Evolutionary conservation across 2,113 vertebrate species (phyloP).

Genomic region (Sialia sialis): DNA sequence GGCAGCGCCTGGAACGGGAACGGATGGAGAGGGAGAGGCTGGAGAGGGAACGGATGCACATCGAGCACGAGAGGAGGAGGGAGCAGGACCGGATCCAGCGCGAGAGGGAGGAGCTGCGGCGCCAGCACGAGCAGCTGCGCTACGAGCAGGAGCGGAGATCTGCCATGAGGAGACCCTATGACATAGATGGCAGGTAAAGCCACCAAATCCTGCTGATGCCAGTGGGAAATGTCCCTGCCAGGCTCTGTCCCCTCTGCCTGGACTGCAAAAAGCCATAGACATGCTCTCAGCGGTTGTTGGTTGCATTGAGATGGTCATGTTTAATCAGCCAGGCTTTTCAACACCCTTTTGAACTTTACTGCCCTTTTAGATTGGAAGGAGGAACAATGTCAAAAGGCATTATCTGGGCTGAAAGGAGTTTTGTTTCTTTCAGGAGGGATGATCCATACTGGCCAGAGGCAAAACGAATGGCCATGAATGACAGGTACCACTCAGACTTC

Average conservation of each 20-base stretch:
- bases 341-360: not conserved
- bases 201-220: fast-evolving
- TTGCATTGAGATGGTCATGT: not conserved
- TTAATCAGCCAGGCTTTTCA: not conserved
- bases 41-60: slow-evolving; percentile 88
- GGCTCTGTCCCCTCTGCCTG: not conserved
- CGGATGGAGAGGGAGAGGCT: slow-evolving; percentile 92
- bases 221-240: not conserved
- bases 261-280: fast-evolving
- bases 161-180: slow-evolving; percentile 84
- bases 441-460: slow-evolving; percentile 86
- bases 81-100: slow-evolving; percentile 94
- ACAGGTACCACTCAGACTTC: slow-evolving; percentile 90
- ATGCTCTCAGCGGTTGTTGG: not conserved
- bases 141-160: slow-evolving; percentile 88
- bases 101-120: slow-evolving; percentile 89
- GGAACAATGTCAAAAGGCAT: not conserved
- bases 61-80: slow-evolving; percentile 89
- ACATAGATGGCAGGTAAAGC: slow-evolving; percentile 85
- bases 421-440: slow-evolving; percentile 77
- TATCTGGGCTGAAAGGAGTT: not conserved
- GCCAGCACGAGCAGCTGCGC: slow-evolving; percentile 92
- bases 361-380: not conserved
- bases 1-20: slow-evolving; percentile 87
- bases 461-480: slow-evolving; percentile 88